Evolutionary conservation across 2,113 vertebrate species (phyloP), one percentile per base, ranked within the genome.

Genomic region (Potamarius usumacintae): DNA sequence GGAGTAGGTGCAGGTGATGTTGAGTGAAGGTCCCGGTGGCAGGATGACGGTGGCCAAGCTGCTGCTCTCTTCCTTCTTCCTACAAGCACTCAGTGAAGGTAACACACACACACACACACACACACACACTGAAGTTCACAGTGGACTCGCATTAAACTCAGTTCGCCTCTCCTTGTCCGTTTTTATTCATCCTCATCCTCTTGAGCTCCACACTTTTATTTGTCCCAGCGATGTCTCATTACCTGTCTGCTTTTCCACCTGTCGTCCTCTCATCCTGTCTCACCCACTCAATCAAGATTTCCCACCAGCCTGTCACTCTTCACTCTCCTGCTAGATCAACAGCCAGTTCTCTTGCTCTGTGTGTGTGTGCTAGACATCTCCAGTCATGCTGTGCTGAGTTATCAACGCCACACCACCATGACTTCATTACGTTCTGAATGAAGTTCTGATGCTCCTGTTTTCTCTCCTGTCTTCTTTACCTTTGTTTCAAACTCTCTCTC

Each of bases 21-120:
- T 93, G 93, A 84, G 90, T 89, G 90, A 89, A 90, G 91, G 85
- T 91, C 92, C 87, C 88, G 91, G 91, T n/a, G 85, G 90, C 92
- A 94, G 92, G 91, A 95, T 95, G 95, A 90, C 88, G 53, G 82
- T 93, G 86, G 90, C 90, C 89, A 94, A 91, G 91, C 88, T 96
- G 89, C 91, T 96, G 80, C 92, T 96, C 86, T 92, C 93, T 76
- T 91, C 93, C 85, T 86, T 95, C 89, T 72, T 95, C 80, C 88
- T 96, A 58, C 92, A 92, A 76, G 92, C 92, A 62, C 72, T 94
- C 84, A 94, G 92, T 89, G 92, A 93, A 95, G 94, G 95, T 96
- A 88, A 82, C 15, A 83, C 79, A 82, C 85, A 86, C 65, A 60
- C 78, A 72, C 63, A 82, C 34, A 74, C 65, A 85, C 77, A 85